Evolutionary conservation across 2,888 invertebrate species (phyloP).

Genomic region (Neria commutata): DNA sequence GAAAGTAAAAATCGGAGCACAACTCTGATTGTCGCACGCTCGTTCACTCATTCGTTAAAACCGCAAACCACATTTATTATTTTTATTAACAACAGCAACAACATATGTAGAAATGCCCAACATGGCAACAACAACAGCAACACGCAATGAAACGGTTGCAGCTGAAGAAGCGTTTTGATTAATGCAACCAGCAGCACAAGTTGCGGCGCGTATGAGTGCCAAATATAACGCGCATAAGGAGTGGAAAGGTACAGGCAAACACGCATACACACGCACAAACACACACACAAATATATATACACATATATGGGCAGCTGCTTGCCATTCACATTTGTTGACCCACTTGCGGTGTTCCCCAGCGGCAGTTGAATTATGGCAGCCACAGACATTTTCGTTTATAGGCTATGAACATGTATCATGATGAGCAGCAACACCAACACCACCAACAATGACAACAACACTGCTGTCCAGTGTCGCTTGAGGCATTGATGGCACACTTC

Average conservation of each 20-base stretch:
- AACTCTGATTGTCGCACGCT: too few species aligned
- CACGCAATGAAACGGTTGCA: not conserved
- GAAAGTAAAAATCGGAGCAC: too few species aligned
- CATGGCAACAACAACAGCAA: not conserved
- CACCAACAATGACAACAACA: not conserved
- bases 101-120: not conserved
- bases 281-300: not conserved
- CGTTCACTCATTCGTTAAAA: too few species aligned
- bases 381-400: not conserved
- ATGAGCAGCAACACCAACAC: not conserved
- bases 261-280: not conserved
- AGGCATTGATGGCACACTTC: too few species aligned
- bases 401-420: not conserved
- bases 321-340: constrained; percentile 12
- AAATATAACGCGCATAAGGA: not conserved
- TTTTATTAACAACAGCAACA: not conserved
- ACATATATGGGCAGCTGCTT: not conserved
- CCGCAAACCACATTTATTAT: too few species aligned
- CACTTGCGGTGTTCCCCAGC: not conserved
- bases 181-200: constrained; percentile 20
- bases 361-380: constrained; percentile 14
- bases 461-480: too few species aligned
- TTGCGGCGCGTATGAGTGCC: not conserved
- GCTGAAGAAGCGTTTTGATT: constrained; percentile 11
- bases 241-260: not conserved